Evolutionary conservation across 2,797 vertebrate genomes (phyloP).

Genomic region (Centropyge bicolor): DNA sequence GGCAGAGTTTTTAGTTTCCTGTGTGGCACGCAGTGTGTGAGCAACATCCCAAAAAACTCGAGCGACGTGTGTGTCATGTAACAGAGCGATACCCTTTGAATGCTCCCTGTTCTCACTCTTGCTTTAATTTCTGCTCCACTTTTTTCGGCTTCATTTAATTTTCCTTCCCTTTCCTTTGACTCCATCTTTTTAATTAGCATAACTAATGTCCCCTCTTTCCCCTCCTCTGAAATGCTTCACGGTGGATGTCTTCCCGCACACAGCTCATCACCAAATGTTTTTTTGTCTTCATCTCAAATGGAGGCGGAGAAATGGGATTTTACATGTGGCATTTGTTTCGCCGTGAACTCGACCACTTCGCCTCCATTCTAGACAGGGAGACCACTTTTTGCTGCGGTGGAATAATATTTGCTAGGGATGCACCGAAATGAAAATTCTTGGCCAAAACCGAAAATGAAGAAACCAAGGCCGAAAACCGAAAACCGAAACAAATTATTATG

Average conservation of each 20-base stretch:
- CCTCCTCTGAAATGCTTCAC: slow-evolving; percentile 51
- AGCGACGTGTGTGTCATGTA: slow-evolving; percentile 24
- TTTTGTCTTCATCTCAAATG: slow-evolving; percentile 39
- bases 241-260: slow-evolving; percentile 53
- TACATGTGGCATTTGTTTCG: slow-evolving; percentile 26
- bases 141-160: slow-evolving; percentile 72
- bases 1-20: slow-evolving; percentile 60
- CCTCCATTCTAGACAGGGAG: neutral
- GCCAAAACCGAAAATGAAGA: too few species aligned
- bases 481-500: too few species aligned
- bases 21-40: slow-evolving; percentile 36
- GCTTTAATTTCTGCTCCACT: slow-evolving; percentile 60
- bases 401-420: too few species aligned
- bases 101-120: slow-evolving; percentile 51
- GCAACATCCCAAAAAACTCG: slow-evolving; percentile 24
- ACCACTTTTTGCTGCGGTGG: neutral
- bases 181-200: slow-evolving; percentile 75
- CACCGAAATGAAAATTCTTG: too few species aligned
- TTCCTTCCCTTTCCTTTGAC: slow-evolving; percentile 57
- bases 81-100: slow-evolving; percentile 36
- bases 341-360: neutral
- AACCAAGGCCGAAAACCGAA: too few species aligned
- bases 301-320: slow-evolving; percentile 22
- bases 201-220: slow-evolving; percentile 66
- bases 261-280: slow-evolving; percentile 54